phyloP scores from a whole-genome alignment of 2,797 vertebrate species.

The Mallotus villosus region DNA sequence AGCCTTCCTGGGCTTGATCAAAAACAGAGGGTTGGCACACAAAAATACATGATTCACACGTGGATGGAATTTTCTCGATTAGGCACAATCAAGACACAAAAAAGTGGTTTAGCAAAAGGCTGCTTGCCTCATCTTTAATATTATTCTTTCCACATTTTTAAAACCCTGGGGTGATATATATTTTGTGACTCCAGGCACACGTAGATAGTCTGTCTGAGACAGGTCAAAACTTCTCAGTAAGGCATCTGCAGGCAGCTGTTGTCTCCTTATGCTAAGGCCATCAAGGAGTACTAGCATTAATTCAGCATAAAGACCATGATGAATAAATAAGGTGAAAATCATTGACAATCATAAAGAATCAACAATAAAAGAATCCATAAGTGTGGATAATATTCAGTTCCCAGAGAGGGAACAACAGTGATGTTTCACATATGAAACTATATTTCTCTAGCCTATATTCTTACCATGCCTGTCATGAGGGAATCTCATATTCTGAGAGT shows the following conservation, averaged over 20 bases:
- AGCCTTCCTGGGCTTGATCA: conserved; percentile 14
- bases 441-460: too few relatives aligned
- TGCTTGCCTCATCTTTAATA: not conserved
- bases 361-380: not conserved
- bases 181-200: too few relatives aligned
- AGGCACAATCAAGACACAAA: not conserved
- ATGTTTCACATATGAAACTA: too few relatives aligned
- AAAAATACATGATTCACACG: not conserved
- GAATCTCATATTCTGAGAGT: too few relatives aligned
- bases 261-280: not conserved
- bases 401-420: not conserved
- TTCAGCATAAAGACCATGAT: not conserved
- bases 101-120: not conserved
- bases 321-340: too few relatives aligned
- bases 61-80: not conserved
- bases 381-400: not conserved
- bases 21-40: not conserved
- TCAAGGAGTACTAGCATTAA: not conserved
- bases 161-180: not conserved
- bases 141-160: not conserved
- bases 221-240: too few relatives aligned
- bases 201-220: too few relatives aligned
- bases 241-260: too few relatives aligned
- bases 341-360: too few relatives aligned
- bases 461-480: too few relatives aligned